Evolutionary conservation across 2,888 invertebrate genomes (phyloP).

Genomic region (Calameuta idolon): DNA sequence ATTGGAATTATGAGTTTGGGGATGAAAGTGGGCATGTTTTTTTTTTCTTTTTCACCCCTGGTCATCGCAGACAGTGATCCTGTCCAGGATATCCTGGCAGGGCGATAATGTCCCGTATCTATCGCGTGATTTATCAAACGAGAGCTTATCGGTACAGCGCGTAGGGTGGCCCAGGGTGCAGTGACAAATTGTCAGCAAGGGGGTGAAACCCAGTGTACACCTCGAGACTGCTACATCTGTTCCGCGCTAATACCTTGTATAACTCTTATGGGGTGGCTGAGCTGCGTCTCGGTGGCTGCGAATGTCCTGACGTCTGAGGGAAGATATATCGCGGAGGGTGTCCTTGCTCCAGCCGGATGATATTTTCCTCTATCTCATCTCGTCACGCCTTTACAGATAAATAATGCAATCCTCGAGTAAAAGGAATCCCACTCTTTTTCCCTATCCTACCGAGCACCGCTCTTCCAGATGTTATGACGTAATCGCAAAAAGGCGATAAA

Average conservation of each 20-base stretch:
- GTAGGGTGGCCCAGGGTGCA: slow-evolving; percentile 25
- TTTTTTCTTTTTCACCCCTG: background rate
- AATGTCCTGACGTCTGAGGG: background rate
- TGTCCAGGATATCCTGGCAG: background rate
- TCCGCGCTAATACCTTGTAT: slow-evolving; percentile 56
- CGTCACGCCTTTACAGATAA: background rate
- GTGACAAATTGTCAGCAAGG: slow-evolving; percentile 55
- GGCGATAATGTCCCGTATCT: slow-evolving; percentile 55
- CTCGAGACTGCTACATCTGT: slow-evolving; percentile 55
- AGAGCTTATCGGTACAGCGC: slow-evolving; percentile 47
- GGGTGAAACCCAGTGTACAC: slow-evolving; percentile 46
- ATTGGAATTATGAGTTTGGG: background rate
- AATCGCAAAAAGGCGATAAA: background rate
- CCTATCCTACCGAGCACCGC: background rate
- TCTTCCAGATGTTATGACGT: background rate
- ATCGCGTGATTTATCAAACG: slow-evolving; percentile 62
- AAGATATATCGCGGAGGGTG: slow-evolving; percentile 28
- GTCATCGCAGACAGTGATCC: background rate
- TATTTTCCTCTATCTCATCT: background rate
- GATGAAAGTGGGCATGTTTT: background rate
- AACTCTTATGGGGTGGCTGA: slow-evolving; percentile 43
- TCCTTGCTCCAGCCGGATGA: slow-evolving; percentile 26
- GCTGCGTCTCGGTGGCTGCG: slow-evolving; percentile 17
- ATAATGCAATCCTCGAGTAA: background rate
- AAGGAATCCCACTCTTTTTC: background rate